Base-by-base conservation (phyloP, 2,113 vertebrate species). In the Neogale vison region DNA sequence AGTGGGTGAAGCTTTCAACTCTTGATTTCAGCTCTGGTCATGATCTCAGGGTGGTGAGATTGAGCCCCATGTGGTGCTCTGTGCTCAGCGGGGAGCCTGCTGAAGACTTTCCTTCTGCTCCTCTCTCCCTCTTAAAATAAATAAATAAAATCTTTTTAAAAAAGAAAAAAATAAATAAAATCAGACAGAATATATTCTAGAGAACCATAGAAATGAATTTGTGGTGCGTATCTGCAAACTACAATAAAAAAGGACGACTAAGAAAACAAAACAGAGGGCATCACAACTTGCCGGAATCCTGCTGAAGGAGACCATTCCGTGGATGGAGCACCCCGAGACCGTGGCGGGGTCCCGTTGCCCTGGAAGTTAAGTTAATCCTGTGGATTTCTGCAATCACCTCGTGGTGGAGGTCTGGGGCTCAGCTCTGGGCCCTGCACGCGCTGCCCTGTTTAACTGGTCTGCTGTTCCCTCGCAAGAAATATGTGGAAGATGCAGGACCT, bases 271-370 rank as follows among this genome's bases (percentile, higher is more conserved):
- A 69, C 10, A 7, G 36, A n/a, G 23, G 12, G 1, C 17, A 21
- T n/a, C 7, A 12, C 15, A 7, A 26, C 36, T 36, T 23, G 15
- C 65, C 45, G 10, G 29, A 17, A 42, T 74, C 18, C 39, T 42
- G 2, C 45, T 34, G 36, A 7, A 3, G 6, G 55, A 55, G 39
- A 21, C 0, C 1, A 6, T 23, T 5, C 72, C 14, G 8, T 14
- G 0, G 9, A 50, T 72, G 9, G 57, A 17, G 26, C 11, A 15
- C 36, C 36, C 0, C 0, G 50, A 39, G 17, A 14, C 20, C 0
- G 1, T 11, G n/a, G 42, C 81, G 8, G 34, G 1, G 3, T 11
- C 5, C 10, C 24, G 0, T 36, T 0, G 4, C 39, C 17, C 4
- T 5, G 3, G 29, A 36, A 45, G 21, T 18, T 29, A 9, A 52